Evolutionary conservation across 1,140 invertebrate genomes (phyloP), one percentile per base, ranked within the genome.

Genomic region (Plodia interpunctella): DNA sequence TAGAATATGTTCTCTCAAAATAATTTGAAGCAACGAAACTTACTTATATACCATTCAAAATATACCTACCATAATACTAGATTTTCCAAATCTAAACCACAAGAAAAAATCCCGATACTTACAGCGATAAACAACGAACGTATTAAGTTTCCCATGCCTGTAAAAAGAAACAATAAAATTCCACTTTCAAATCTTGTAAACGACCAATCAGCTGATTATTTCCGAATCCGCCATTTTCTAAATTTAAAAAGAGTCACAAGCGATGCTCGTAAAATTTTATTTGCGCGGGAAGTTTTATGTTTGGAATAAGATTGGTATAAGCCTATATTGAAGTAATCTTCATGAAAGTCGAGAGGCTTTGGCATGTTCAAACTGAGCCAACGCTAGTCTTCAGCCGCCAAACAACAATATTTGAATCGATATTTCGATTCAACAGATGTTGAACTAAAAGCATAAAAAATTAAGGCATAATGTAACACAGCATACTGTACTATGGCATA

Each of bases 161-260:
- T 17, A 44, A 17, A 44, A n/a, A 44, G 13, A 11, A 11, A 44
- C 38, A 6, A 44, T 44, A 44, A 44, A 53, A 53, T 53, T 53
- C 51, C 51, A 19, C 20, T 51, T 53, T 53, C 21, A 53, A 53
- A 53, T 53, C 51, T 53, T 25, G 19, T 25, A 53, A 53, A 53
- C 51, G 51, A 53, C 20, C 51, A 53, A 53, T 53, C 51, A 53
- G 51, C 21, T 53, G 51, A 53, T 53, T 53, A 20, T 53, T 53
- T 53, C 20, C 19, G 20, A 51, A 53, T 20, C 51, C 19, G 9
- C 18, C 51, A n/a, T 53, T 28, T 53, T 53, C 20, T 2, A 53
- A 53, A 53, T 53, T 53, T 53, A 53, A 53, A 53, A 53, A 53
- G 21, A 53, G 21, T 53, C 13, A n/a, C 19, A 53, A 20, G 17